Evolutionary conservation across 2,797 vertebrate genomes (phyloP).

Genomic region (Sebastes wilsoni): DNA sequence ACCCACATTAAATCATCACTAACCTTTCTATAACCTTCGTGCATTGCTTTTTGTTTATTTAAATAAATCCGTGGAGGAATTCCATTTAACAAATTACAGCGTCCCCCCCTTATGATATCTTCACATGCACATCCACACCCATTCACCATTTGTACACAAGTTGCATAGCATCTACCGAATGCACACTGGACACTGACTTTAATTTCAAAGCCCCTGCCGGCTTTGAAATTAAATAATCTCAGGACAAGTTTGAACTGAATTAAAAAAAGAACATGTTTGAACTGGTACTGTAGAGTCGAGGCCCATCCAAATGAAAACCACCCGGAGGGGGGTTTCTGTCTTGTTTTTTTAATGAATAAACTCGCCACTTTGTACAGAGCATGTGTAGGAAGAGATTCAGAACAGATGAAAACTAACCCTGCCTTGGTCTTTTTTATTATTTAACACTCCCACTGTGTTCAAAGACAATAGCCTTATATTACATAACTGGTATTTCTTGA

Average conservation of each 20-base stretch:
- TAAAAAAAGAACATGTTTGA: conserved; percentile 19
- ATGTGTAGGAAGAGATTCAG: not conserved
- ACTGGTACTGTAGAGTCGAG: not conserved
- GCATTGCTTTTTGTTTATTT: not conserved
- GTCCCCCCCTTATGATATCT: not conserved
- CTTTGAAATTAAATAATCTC: not conserved
- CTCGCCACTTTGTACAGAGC: not conserved
- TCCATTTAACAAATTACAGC: not conserved
- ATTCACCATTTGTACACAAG: not conserved
- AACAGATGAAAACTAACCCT: not conserved
- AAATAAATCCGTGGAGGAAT: not conserved
- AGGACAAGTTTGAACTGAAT: conserved; percentile 32
- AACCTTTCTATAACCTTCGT: not conserved
- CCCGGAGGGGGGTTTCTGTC: not conserved
- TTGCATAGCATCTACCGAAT: not conserved
- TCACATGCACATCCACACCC: not conserved
- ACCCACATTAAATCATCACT: not conserved
- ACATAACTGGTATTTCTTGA: not conserved
- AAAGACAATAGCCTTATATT: not conserved
- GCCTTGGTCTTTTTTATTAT: not conserved
- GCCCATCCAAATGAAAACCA: not conserved
- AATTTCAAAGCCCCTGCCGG: not conserved
- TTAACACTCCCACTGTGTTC: not conserved
- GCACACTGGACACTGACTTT: not conserved
- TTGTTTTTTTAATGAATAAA: not conserved